These are phyloP conservation scores for Phocoena phocoena DNA, from an alignment of 2,113 vertebrate genomes.

Conservation along the genomic window DNA sequence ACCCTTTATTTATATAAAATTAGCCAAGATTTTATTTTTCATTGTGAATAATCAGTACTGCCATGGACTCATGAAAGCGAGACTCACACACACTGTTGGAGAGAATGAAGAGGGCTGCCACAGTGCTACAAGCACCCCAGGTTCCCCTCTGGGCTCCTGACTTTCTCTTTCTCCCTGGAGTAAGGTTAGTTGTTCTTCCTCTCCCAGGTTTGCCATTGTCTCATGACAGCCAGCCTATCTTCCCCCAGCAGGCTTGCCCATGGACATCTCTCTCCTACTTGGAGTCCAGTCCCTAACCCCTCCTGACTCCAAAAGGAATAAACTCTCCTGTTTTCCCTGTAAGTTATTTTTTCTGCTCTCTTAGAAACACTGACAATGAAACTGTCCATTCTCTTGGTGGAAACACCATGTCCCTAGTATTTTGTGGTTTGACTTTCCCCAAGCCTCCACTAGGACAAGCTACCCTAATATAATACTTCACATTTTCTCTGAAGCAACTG, in stretches of 20 bases:
- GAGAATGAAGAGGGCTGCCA: neutral
- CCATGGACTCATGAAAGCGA: neutral
- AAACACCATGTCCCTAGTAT: neutral
- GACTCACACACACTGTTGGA: neutral
- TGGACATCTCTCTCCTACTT: neutral
- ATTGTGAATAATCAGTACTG: neutral
- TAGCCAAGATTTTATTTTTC: neutral
- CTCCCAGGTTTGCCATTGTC: neutral
- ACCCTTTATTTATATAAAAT: neutral
- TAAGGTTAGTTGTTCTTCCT: neutral
- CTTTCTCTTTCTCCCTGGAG: neutral
- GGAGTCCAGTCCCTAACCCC: neutral
- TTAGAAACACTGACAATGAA: neutral
- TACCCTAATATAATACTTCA: neutral
- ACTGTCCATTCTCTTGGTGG: neutral
- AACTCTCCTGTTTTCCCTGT: neutral
- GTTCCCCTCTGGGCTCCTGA: neutral
- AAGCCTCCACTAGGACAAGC: neutral
- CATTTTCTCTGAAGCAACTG: neutral
- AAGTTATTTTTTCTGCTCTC: neutral
- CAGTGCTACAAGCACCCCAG: accelerated
- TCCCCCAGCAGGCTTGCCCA: accelerated
- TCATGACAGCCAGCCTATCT: neutral
- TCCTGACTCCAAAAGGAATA: neutral
- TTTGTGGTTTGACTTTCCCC: neutral